phyloP scores from a whole-genome alignment of 2,797 vertebrate genomes.

The Macropus fuliginosus region DNA sequence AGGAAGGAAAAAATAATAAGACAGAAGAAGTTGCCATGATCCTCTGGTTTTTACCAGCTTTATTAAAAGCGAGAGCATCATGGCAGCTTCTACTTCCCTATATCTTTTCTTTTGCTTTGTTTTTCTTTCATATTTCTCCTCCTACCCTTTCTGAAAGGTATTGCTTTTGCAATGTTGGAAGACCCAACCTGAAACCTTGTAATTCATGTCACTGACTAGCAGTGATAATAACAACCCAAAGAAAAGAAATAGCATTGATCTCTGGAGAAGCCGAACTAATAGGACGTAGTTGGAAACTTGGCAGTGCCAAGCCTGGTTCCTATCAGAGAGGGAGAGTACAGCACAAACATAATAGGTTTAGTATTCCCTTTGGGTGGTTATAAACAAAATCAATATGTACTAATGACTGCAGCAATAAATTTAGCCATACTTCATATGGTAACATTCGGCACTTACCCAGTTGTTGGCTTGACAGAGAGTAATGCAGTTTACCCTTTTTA shows the following conservation, averaged over 20 bases:
- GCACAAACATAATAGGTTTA: constrained; percentile 75
- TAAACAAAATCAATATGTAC: constrained; percentile 85
- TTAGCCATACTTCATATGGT: constrained; percentile 82
- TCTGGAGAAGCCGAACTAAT: background rate
- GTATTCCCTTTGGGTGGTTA: constrained; percentile 83
- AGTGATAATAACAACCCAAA: constrained; percentile 53
- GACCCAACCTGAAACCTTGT: constrained; percentile 2
- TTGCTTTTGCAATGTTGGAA: constrained; percentile 29
- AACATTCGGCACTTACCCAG: constrained; percentile 83
- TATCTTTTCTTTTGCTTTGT: background rate
- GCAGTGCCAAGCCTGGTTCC: constrained; percentile 42
- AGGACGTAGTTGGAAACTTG: constrained; percentile 61
- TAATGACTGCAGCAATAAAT: constrained; percentile 87
- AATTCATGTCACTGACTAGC: constrained; percentile 18
- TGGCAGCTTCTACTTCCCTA: background rate
- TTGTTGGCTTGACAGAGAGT: constrained; percentile 85
- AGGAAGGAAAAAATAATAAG: background rate
- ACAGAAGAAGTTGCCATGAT: background rate
- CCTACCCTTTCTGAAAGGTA: background rate
- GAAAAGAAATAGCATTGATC: background rate
- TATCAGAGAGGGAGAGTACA: constrained; percentile 56
- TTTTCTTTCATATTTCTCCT: background rate
- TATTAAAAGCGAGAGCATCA: background rate
- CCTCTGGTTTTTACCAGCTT: background rate
- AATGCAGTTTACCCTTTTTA: constrained; percentile 87